Base-by-base conservation (phyloP, 2,888 invertebrate genomes). In the Eudemis profundana region DNA sequence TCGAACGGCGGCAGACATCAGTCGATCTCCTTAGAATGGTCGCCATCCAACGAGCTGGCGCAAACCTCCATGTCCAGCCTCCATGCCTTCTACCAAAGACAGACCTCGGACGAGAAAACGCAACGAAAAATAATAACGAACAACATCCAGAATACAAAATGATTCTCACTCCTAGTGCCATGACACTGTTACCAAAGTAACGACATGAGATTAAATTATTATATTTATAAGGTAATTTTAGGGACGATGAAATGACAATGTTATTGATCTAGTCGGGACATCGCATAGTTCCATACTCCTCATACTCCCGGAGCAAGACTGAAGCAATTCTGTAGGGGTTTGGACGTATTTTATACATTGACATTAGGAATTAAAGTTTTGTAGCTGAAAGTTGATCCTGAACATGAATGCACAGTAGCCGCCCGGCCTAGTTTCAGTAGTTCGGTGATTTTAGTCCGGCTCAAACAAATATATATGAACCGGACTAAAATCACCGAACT, bases 21-120 rank as follows among this genome's bases (percentile, higher is more conserved):
- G 75, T 96, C 96, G 15, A 94, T 96, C 72, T 96, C 96, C 27
- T 88, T 95, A 56, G 96, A 96, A 75, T 96, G 95, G 94, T 94
- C 95, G 23, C 94, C 95, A 8, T 94, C 94, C 19, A 95, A 96
- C 72, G 94, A 94, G 68, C 88, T 96, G 56, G 96, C 96, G 38
- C 95, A 96, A 78, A 94, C 93, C 74, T 95, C 96, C 7, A 96
- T 97, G 92, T 96, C 95, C 73, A 96, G 96, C 62, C 92, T 96
- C 47, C 96, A 96, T 72, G 95, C 95, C 62, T 96, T 96, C 89
- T 96, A 96, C 83, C 95, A 96, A 86, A 87, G 93, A 69, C 93
- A 94, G 81, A 93, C 93, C 36, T 89, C 93, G 17, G 89, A 90
- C 47, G 92, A 91, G 68, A 91, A 92, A 69, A 77, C 82, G 42